A percentile compares a stretch with the other conserved stretches of the same genome.
Conservation (phyloP, 2,888 invertebrate genomes). For the Dicyrtoma fusca region DNA sequence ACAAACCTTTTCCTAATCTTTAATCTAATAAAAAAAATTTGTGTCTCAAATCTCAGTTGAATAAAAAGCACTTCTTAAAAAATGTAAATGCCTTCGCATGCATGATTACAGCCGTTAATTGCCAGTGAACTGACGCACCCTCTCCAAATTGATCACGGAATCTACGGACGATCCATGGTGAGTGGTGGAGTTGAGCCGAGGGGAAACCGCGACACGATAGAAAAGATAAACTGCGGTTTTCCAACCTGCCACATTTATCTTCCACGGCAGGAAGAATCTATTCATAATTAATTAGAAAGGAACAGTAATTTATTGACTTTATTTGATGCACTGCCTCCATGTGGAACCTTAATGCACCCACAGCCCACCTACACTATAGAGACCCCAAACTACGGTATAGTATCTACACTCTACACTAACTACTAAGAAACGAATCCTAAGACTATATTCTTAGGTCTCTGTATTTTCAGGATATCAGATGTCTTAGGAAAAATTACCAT, state of each 20-base stretch:
- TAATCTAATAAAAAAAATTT: no score
- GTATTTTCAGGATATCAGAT: no score
- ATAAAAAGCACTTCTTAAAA: no score
- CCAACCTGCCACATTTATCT: conserved; percentile 23
- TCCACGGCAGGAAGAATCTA: conserved; percentile 11
- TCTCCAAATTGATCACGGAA: no score
- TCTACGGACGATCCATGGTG: no score
- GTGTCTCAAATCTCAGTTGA: no score
- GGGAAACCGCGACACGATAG: neutral
- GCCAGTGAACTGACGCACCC: no score
- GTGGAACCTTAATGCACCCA: no score
- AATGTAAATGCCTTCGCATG: no score
- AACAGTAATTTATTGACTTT: conserved; percentile 8
- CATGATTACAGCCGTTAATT: no score
- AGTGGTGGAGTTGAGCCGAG: no score
- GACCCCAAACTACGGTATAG: neutral
- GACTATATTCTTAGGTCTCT: neutral
- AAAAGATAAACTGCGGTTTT: conserved; percentile 15
- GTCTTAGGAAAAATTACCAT: neutral
- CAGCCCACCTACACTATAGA: neutral
- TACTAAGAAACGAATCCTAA: neutral
- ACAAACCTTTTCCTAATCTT: no score
- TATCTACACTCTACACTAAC: neutral
- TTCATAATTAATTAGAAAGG: conserved; percentile 22
- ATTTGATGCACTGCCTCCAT: neutral